phyloP scores from a whole-genome alignment of 2,113 vertebrate species.

The Narcine bancroftii region DNA sequence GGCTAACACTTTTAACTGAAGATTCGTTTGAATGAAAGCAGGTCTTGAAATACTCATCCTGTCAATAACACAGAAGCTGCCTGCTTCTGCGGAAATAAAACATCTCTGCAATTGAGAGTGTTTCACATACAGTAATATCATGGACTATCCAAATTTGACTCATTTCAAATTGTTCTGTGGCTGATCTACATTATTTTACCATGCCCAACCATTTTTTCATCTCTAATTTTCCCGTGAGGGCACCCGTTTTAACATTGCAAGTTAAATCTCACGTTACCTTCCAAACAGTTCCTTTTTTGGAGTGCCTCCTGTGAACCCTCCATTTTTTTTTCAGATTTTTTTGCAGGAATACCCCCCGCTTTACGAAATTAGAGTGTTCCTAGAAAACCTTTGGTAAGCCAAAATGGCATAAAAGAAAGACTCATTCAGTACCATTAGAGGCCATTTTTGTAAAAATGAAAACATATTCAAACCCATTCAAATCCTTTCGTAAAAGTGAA shows the following conservation, averaged over 20 bases:
- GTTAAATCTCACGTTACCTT: not conserved
- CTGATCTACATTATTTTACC: not conserved
- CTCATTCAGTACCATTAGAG: too few species aligned
- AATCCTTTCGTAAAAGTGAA: too few species aligned
- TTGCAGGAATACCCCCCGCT: too few species aligned
- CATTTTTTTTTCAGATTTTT: not conserved
- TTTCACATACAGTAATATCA: too few species aligned
- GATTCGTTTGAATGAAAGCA: not conserved
- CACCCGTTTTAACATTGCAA: not conserved
- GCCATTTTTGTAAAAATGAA: too few species aligned
- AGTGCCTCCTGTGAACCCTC: not conserved
- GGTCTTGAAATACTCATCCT: not conserved
- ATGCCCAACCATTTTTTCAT: not conserved
- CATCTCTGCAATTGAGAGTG: too few species aligned
- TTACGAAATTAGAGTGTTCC: too few species aligned
- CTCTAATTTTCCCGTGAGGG: not conserved
- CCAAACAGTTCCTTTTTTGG: not conserved
- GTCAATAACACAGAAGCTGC: not conserved
- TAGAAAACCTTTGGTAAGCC: too few species aligned
- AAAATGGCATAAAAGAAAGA: too few species aligned
- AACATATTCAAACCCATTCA: too few species aligned
- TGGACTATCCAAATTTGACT: not conserved
- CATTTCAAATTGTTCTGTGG: not conserved
- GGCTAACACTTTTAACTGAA: not conserved
- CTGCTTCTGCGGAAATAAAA: not conserved